Evolutionary conservation across 2,113 vertebrate species (phyloP), one percentile per base, ranked within the genome.

Genomic region (Vanacampus margaritifer): DNA sequence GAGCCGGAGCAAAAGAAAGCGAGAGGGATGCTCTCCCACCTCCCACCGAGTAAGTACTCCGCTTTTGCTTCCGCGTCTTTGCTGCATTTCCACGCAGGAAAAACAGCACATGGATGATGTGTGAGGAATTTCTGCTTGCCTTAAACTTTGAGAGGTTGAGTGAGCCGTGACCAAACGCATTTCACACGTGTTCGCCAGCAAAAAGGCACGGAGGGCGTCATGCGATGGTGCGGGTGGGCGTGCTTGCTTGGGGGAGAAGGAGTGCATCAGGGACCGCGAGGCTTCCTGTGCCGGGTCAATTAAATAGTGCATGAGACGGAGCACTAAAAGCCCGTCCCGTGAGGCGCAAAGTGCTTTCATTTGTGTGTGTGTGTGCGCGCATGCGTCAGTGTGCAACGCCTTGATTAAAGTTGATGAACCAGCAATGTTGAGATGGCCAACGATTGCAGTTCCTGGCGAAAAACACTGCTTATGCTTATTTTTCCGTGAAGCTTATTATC

Each of bases 291-390:
- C 85, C 85, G 88, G 90, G 89, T 91, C 89, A 92, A 91, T 92
- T 92, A 91, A 93, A 93, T 93, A 93, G 91, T 93, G 91, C 90
- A 92, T 93, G 91, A 93, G 91, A 89, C 88, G 89, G 89, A 89
- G 90, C 91, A 91, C 91, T 93, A 92, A 93, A 92, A 92, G 91
- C 91, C 87, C 86, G 85, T 89, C 89, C 89, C 80, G 68, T 69
- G 86, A 90, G 90, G 82, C 88, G 85, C 43, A 35, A 80, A 92
- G 90, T 90, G 90, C 88, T 89, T 78, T 89, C 85, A 90, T 80
- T 72, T 69, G 64, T 66, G 56, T 74, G 69, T 63, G 72, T 69
- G 71, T 62, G 63, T 63, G 68, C 59, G 67, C 65, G 78, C 57
- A 60, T 57, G 67, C 77, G 83, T 90, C 89, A 86, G 65, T 76